A percentile compares a stretch with the other conserved stretches of the same genome.
Conservation (phyloP, 2,113 vertebrate species). For the Caracal caracal region DNA sequence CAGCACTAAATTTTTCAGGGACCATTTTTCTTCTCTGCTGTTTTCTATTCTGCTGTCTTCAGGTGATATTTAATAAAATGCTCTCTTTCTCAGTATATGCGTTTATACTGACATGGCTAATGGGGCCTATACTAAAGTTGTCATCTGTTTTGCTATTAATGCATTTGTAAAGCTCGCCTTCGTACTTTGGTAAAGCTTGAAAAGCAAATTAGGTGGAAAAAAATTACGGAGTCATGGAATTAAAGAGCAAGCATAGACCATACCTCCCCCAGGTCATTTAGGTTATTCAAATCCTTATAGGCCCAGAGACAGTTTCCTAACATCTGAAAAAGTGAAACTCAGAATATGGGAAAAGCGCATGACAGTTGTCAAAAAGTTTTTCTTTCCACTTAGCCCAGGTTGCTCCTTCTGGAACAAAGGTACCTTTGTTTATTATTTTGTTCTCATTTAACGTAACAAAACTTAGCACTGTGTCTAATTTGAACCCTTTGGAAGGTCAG, state of each 20-base stretch:
- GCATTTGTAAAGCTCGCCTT: constrained; percentile 23
- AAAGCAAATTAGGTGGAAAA: constrained; percentile 9
- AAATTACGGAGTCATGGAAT: neutral
- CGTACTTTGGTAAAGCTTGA: constrained; percentile 13
- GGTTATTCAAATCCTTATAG: neutral
- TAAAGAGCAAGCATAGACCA: neutral
- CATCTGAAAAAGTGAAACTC: neutral
- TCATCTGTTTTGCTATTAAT: neutral
- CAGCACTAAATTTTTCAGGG: constrained; percentile 82
- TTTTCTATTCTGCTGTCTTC: constrained; percentile 82
- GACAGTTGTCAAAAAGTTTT: neutral
- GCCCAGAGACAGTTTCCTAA: neutral
- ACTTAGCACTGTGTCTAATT: neutral
- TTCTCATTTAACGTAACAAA: neutral
- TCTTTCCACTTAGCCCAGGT: neutral
- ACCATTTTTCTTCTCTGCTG: constrained; percentile 83
- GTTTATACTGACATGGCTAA: constrained; percentile 37
- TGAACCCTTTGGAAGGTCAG: neutral
- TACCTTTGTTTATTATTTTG: neutral
- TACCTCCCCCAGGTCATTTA: neutral
- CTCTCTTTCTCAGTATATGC: constrained; percentile 41
- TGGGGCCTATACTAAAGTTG: neutral
- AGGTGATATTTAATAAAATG: constrained; percentile 84
- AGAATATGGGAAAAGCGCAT: neutral
- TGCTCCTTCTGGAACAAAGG: neutral